Evolutionary conservation across 1,140 invertebrate genomes (phyloP), one percentile per base, ranked within the genome.

Genomic region (Leptoteleia sp.): DNA sequence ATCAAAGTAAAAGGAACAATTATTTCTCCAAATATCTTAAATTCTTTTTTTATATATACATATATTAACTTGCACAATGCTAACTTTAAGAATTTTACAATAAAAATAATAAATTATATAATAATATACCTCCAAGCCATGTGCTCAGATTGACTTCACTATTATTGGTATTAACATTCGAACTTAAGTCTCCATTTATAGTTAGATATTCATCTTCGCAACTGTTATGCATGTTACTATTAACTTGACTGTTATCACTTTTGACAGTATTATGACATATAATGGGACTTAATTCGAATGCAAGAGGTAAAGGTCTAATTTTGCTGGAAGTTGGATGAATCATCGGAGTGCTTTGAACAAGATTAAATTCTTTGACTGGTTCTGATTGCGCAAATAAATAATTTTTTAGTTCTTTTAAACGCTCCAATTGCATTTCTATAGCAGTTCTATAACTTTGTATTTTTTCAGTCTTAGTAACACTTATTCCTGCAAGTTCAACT

Each of bases 341-440:
- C 85, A 90, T 86, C 6, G 89, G 88, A 19, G 89, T 90, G 29
- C 89, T 90, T 76, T 90, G 88, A 42, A 89, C 54, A 12, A 84
- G 55, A 76, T 83, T 86, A 9, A 86, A 73, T 48, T 82, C 55
- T 19, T 70, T 81, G n/a, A 81, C 33, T 19, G 55, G 54, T 62
- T 79, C 67, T 37, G 61, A 62, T 64, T 86, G 84, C 3, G 81
- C 79, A 37, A 90, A 90, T 38, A 90, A 81, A 78, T 81, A 89
- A 61, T 87, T 89, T 88, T 90, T 89, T 15, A 91, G 81, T 71
- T 87, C 81, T 81, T 91, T 91, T 12, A 91, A 73, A 48, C 90
- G 88, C 29, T 89, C 84, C 33, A 91, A 71, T 54, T 91, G 90
- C 8, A 89, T 84, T 80, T 90, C 89, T n/a, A 91, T 85, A 12